Evolutionary conservation across 2,888 invertebrate genomes (phyloP), one percentile per base, ranked within the genome.

Genomic region (Lepidocyrtinus sp.): DNA sequence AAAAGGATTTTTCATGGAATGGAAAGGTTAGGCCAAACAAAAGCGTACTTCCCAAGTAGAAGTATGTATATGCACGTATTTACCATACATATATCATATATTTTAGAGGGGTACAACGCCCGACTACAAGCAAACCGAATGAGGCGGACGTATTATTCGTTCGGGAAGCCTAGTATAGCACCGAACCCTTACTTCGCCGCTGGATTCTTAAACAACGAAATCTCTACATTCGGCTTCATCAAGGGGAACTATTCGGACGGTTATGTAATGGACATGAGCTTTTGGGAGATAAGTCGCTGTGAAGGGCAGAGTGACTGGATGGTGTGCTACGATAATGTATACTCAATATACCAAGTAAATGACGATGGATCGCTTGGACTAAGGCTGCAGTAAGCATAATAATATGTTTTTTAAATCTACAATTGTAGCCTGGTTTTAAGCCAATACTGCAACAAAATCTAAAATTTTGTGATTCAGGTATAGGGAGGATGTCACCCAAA

Each of bases 101-200:
- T n/a, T n/a, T 12, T 17, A 69, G 68, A 68, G 36, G 75, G 75
- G 3, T 75, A 61, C 36, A 68, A 75, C 0, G 59, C 75, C 12
- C 9, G 61, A 12, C 2, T 63, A 1, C 5, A 17, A 12, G 27
- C 45, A n/a, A 24, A 2, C 21, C 36, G 69, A 22, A 21, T 76
- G 1, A 36, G 81, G 19, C 76, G 22, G 7, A 74, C 75, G 0
- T 71, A 70, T 21, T 71, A 83, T 19, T 72, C 77, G n/a, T 81
- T 59, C 50, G 81, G 83, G 2, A 50, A 55, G 21, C 46, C 79
- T 1, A 76, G 73, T 17, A 63, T 64, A 2, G 59, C 59, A 1
- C 76, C 76, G 7, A 17, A 45, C 7, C 79, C 79, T 9, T 82
- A 82, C 45, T 82, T 75, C 74, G 80, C 82, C 0, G 46, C 70